phyloP scores from a whole-genome alignment of 2,113 vertebrate genomes.

The Heterotis niloticus region DNA sequence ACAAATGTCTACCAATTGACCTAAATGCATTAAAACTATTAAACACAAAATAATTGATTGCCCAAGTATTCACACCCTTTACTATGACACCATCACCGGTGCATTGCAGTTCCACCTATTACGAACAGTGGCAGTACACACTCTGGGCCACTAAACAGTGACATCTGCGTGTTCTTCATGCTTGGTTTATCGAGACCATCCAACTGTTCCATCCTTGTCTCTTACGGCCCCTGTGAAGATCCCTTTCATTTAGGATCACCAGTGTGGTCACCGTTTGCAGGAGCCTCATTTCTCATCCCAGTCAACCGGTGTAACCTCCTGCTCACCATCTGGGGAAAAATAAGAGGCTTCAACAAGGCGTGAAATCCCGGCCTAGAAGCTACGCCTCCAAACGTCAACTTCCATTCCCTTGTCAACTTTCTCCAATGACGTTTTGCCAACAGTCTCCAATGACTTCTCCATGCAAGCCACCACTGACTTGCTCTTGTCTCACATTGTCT shows the following conservation, averaged over 20 bases:
- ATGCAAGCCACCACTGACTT: background rate
- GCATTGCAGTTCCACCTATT: background rate
- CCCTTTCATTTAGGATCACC: background rate
- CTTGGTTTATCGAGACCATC: background rate
- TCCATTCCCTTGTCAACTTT: background rate
- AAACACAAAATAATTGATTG: too few species aligned
- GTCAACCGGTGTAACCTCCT: background rate
- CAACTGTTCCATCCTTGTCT: background rate
- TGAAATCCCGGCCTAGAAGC: constrained; percentile 21
- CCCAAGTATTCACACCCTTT: too few species aligned
- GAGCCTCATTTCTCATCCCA: background rate
- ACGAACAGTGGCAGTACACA: background rate
- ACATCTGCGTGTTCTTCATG: background rate
- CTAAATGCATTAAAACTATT: too few species aligned
- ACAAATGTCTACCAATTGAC: too few species aligned
- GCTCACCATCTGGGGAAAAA: background rate
- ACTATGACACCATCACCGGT: too few species aligned
- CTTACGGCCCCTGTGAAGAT: background rate
- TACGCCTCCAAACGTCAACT: background rate
- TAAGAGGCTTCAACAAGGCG: constrained; percentile 26
- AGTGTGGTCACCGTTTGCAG: background rate
- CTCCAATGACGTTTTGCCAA: background rate
- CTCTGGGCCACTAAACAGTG: background rate
- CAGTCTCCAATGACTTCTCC: background rate
- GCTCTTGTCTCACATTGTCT: too few species aligned